phyloP scores from a whole-genome alignment of 2,888 invertebrate species.

The Morinoia aosen region DNA sequence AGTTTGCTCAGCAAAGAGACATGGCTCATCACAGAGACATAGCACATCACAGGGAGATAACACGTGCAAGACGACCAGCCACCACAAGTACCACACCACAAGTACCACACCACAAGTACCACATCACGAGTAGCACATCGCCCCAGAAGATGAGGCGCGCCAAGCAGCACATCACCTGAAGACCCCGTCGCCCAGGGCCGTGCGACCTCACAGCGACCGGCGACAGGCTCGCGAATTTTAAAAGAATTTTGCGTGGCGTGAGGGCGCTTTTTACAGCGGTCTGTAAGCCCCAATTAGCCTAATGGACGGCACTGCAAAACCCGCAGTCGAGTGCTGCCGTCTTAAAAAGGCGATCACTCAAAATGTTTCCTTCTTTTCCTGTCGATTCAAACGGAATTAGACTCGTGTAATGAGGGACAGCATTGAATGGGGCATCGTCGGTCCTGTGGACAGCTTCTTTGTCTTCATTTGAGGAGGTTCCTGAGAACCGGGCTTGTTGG shows the following conservation, averaged over 20 bases:
- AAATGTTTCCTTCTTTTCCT: neutral
- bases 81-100: no score
- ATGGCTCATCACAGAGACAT: neutral
- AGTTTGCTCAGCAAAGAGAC: no score
- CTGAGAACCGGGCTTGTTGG: neutral
- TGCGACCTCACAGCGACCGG: neutral
- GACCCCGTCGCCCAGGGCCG: neutral
- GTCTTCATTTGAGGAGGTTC: neutral
- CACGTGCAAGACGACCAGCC: no score
- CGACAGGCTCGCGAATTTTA: neutral
- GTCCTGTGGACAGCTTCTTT: no score
- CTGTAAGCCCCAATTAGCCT: constrained; percentile 2
- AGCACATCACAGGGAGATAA: neutral
- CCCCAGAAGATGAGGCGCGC: neutral
- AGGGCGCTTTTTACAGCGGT: neutral
- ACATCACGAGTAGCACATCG: no score
- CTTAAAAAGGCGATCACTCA: constrained; percentile 1
- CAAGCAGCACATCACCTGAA: neutral
- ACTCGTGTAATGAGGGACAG: neutral
- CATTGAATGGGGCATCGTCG: neutral
- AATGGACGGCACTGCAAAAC: neutral
- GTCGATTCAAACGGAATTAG: neutral
- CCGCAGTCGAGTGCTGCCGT: constrained; percentile 12
- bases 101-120: no score
- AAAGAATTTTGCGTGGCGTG: neutral